Conservation (phyloP, 2,888 invertebrate genomes). For the Drosophila mimica region DNA sequence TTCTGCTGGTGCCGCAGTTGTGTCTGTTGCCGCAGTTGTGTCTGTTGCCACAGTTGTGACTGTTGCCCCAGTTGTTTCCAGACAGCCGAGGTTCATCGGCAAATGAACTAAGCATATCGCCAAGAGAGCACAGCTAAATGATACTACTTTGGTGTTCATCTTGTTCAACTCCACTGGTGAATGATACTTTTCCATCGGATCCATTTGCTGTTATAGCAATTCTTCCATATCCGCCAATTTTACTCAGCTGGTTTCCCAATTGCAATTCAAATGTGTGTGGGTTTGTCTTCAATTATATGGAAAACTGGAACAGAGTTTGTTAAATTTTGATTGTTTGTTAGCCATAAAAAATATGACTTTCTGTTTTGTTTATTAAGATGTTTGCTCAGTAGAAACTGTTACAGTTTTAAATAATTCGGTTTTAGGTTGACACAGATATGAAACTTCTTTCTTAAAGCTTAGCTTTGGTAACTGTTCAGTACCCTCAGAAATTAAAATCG, state of each 20-base stretch:
- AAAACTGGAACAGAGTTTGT: not conserved
- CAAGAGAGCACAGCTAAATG: constrained; percentile 29
- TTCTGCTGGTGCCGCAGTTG: not conserved
- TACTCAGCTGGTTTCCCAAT: constrained; percentile 1
- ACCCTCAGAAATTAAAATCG: too few relatives aligned
- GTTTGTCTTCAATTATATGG: not conserved
- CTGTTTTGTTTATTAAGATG: not conserved
- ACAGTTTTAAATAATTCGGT: too few relatives aligned
- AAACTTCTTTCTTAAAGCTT: too few relatives aligned
- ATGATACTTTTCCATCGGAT: constrained; percentile 18
- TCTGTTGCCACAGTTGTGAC: not conserved
- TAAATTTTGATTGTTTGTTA: not conserved
- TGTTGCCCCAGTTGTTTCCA: too few relatives aligned
- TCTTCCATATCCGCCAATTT: not conserved
- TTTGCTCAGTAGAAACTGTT: not conserved
- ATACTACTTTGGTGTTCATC: constrained; percentile 22
- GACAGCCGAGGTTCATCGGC: constrained; percentile 4
- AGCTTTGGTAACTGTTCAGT: too few relatives aligned
- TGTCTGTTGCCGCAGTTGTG: not conserved
- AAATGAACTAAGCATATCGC: constrained; percentile 23
- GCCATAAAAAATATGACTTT: not conserved
- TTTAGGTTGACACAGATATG: too few relatives aligned
- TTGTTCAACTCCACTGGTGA: constrained; percentile 7
- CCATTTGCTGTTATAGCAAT: constrained; percentile 24
- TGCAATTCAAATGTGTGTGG: not conserved